Base-by-base conservation (phyloP, 2,888 invertebrate species). In the Notocelia uddmanniana region DNA sequence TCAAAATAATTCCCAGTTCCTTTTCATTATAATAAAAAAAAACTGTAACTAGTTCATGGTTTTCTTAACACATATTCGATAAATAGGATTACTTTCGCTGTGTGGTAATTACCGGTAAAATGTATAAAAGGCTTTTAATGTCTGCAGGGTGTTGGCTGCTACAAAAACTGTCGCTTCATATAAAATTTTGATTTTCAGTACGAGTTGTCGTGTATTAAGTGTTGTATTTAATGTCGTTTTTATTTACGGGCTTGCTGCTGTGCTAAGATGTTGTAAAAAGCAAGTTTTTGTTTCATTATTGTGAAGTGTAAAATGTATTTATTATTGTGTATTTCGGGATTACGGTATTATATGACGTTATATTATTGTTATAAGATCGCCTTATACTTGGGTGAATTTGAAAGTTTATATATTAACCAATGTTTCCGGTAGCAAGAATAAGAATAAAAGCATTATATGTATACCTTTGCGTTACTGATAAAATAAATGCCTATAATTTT, bases 61-160 rank as follows among this genome's bases (percentile, higher is more conserved):
- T 57, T 57, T 57, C 18, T 64, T n/a, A 48, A 52, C 18, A 64
- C 1, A 21, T n/a, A 23, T 50, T 55, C 6, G 11, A 58, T n/a
- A 9, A 63, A 60, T 72, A 67, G 62, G 64, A 66, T 73, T 66
- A 41, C 62, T 80, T 74, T 89, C 90, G 90, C 92, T 92, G 91
- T 87, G 89, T 90, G 92, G 90, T 92, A 87, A 84, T 80, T 77
- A 81, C 84, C 83, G 85, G 79, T 80, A 81, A 81, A 83, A 82
- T 80, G 78, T 77, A 75, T 74, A 69, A 69, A 81, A 88, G 89
- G 92, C 92, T 92, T 93, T 92, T 83, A 88, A 92, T 93, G 93
- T 93, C 87, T 92, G 93, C 93, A 92, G 92, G 90, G 93, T 93
- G 93, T 93, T 93, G 93, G 93, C 92, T 92, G 92, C 90, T 82